These are phyloP conservation scores for Plecturocebus donacophilus DNA, from an alignment of 2,113 vertebrate species.

Conservation along the genomic window DNA sequence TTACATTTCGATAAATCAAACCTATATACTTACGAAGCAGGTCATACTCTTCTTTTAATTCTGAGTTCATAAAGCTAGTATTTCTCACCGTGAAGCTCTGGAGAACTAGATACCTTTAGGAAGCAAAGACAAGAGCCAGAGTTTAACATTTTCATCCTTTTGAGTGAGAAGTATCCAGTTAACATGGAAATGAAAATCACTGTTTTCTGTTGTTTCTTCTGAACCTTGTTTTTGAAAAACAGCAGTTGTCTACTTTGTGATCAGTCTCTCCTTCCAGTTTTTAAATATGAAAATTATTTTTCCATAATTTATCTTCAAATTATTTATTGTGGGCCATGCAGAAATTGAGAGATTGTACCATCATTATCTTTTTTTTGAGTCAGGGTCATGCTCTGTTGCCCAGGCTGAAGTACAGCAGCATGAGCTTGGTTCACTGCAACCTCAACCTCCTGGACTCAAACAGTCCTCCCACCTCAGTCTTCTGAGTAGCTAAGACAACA, in stretches of 20 bases:
- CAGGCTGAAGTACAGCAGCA: too few species aligned
- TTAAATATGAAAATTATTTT: constrained; percentile 29
- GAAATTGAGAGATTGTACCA: background rate
- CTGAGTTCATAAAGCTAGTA: background rate
- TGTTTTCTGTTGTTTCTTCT: constrained; percentile 1
- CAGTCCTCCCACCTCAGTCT: too few species aligned
- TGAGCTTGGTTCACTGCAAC: too few species aligned
- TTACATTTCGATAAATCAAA: constrained; percentile 40
- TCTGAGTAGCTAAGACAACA: too few species aligned
- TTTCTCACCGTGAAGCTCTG: background rate
- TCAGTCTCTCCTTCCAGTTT: constrained; percentile 16
- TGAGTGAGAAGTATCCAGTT: background rate
- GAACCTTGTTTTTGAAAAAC: constrained; percentile 25
- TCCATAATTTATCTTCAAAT: background rate
- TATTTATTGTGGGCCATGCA: background rate
- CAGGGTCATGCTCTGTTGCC: too few species aligned
- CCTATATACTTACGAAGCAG: background rate
- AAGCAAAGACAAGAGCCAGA: background rate
- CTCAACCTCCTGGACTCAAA: too few species aligned
- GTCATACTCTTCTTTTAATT: constrained; percentile 5
- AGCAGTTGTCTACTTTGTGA: constrained; percentile 18
- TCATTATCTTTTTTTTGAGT: background rate
- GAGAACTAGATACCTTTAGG: background rate
- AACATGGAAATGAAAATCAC: background rate
- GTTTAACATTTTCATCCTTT: background rate